These are phyloP conservation scores for Andrena cerasifolii DNA, from an alignment of 1,140 invertebrate species.

Conservation along the genomic window DNA sequence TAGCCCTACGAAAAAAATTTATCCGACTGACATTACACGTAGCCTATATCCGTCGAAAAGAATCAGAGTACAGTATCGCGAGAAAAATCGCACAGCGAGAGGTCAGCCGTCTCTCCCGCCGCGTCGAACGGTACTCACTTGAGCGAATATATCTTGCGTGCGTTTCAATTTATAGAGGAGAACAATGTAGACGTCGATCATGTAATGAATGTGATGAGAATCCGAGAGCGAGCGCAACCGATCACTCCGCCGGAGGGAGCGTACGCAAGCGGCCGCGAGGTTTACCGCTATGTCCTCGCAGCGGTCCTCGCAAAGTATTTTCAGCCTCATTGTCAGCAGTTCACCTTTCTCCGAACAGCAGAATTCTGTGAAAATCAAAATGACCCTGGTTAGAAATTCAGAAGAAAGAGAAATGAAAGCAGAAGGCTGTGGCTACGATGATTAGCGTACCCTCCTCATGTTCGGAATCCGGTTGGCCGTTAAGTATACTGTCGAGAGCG, in stretches of 20 bases:
- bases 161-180: conserved; percentile 83
- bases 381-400: not conserved
- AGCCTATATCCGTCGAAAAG: no score
- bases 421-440: no score
- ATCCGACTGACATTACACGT: no score
- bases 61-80: no score
- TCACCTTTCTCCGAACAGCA: conserved; percentile 82
- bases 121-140: conserved; percentile 75
- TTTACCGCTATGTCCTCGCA: conserved; percentile 84
- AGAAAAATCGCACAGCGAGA: no score
- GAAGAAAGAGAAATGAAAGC: not conserved
- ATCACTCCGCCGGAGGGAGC: conserved; percentile 79
- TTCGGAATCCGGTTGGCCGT: conserved; percentile 78
- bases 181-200: conserved; percentile 83
- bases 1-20: not conserved
- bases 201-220: conserved; percentile 81
- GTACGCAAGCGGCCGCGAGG: conserved; percentile 82
- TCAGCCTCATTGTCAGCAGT: conserved; percentile 82
- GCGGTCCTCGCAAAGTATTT: conserved; percentile 82
- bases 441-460: conserved; percentile 76
- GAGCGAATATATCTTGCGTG: conserved; percentile 82
- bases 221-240: conserved; percentile 78
- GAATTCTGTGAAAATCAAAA: conserved; percentile 75
- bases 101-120: not conserved
- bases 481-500: conserved; percentile 80